Conservation (phyloP, 2,888 invertebrate genomes). For the Ennomos fuscantarius region DNA sequence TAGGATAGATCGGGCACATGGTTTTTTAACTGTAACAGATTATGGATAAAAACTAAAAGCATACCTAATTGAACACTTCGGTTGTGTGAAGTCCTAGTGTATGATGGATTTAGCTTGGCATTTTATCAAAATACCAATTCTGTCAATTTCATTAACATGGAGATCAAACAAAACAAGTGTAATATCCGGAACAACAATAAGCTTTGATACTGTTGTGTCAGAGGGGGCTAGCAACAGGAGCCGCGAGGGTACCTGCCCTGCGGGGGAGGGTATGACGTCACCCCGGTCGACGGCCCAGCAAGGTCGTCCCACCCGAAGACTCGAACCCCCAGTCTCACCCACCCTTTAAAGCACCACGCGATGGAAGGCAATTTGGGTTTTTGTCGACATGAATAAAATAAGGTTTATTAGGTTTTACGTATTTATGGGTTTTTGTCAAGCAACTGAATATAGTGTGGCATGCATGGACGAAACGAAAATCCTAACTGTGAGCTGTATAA, state of each 20-base stretch:
- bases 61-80: neutral
- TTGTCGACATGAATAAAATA: slow-evolving; percentile 20
- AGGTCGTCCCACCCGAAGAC: slow-evolving; percentile 51
- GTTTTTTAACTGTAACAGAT: too few species aligned
- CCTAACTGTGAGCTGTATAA: too few species aligned
- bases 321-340: slow-evolving; percentile 7
- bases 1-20: too few species aligned
- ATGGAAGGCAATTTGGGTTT: slow-evolving; percentile 29
- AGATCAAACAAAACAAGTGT: too few species aligned
- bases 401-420: slow-evolving; percentile 3
- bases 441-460: neutral
- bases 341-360: slow-evolving; percentile 30
- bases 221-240: slow-evolving; percentile 53
- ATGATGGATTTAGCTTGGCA: too few species aligned
- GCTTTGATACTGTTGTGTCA: slow-evolving; percentile 8
- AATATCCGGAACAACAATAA: neutral
- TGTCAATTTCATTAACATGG: too few species aligned
- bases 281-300: slow-evolving; percentile 59
- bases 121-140: too few species aligned
- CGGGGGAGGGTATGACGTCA: slow-evolving; percentile 54
- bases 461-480: too few species aligned
- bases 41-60: too few species aligned
- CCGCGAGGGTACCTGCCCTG: slow-evolving; percentile 28
- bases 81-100: neutral
- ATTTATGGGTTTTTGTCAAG: slow-evolving; percentile 6